Evolutionary conservation across 2,797 vertebrate genomes (phyloP).

Genomic region (Galago senegalensis): DNA sequence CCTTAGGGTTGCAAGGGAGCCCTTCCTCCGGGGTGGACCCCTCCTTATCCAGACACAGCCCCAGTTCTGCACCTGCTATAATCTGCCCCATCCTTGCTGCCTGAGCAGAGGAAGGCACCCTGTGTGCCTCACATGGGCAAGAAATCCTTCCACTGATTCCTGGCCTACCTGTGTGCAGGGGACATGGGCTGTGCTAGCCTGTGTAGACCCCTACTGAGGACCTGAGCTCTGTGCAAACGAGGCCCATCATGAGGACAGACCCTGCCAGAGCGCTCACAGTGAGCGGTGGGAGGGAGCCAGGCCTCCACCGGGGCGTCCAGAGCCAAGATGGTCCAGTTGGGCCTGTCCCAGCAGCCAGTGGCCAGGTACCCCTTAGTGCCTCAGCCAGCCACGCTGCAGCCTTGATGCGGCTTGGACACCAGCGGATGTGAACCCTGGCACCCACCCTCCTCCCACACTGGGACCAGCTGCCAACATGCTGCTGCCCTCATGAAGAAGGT

Average conservation of each 20-base stretch:
- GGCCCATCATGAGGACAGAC: not conserved
- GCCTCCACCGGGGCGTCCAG: fast-evolving
- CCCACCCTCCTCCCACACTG: not conserved
- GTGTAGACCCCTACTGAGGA: not conserved
- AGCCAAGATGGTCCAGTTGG: not conserved
- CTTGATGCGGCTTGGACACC: not conserved
- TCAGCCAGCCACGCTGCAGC: not conserved
- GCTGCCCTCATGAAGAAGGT: fast-evolving
- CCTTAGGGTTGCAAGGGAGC: too few relatives aligned
- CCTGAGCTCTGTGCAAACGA: not conserved
- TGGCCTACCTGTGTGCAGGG: not conserved
- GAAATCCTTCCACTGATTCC: not conserved
- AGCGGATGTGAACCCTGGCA: not conserved
- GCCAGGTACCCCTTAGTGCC: not conserved
- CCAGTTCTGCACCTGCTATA: too few relatives aligned
- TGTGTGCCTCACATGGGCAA: too few relatives aligned
- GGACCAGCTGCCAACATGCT: not conserved
- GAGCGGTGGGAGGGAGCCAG: too few relatives aligned
- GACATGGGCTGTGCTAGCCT: too few relatives aligned
- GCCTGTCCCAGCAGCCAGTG: too few relatives aligned
- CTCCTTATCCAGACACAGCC: too few relatives aligned
- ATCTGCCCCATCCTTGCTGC: too few relatives aligned
- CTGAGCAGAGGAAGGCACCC: too few relatives aligned
- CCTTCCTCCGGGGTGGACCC: too few relatives aligned
- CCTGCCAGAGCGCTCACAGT: too few relatives aligned